Evolutionary conservation across 1,140 invertebrate species (phyloP), one percentile per base, ranked within the genome.

Genomic region (Ptiloglossa arizonensis): DNA sequence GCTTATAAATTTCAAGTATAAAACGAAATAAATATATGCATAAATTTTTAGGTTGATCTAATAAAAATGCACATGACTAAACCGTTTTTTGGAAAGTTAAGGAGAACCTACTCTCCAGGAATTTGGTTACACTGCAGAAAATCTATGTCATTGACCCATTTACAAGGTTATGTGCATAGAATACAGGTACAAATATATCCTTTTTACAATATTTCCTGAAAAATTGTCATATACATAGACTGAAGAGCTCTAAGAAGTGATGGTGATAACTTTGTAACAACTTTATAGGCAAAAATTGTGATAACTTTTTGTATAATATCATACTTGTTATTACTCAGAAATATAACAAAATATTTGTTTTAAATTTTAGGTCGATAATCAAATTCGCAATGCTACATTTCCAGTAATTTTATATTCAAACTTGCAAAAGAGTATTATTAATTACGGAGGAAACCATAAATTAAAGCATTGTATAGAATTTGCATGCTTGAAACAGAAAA

Each of bases 21-120:
- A 6, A 6, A n/a, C 5, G 19, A 17, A 24, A 56, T 9, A 29
- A 17, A 50, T 72, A 52, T n/a, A 2, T n/a, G 17, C 4, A 70
- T n/a, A 8, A 66, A 77, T 57, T 81, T 73, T 95, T 8, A 97
- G 94, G 95, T 97, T 79, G 96, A 97, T 89, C 94, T 97, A 77
- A 94, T 94, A 62, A 96, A 96, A 88, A 97, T 98, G 96, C 95
- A 96, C 80, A 97, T 98, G 96, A 95, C 96, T 0, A 97, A 97
- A 88, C 97, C 97, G 1, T 97, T 97, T 89, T 97, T 96, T 90
- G 96, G 96, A 1, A 96, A 96, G 86, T 87, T 98, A 32, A 90
- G 95, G 72, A 93, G 97, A 56, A 95, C 94, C 0, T 96, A 96
- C 86, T 94, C 94, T 68, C 96, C 97, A n/a, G 96, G 95, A 4